A percentile compares a stretch with the other conserved stretches of the same genome.
Conservation (phyloP, 2,888 invertebrate genomes). For the Meteorus colon region DNA sequence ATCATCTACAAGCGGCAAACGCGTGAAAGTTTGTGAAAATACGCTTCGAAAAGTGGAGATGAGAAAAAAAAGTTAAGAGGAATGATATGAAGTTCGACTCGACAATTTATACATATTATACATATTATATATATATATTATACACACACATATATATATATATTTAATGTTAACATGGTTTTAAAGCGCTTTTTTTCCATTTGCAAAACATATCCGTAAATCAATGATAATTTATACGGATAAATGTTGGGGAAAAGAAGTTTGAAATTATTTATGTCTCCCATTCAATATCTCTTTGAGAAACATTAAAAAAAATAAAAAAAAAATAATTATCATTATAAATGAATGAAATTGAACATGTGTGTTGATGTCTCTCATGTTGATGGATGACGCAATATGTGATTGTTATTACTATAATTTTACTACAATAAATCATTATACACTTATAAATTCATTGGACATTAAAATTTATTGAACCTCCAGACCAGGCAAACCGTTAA, state of each 20-base stretch:
- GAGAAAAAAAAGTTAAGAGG: background rate
- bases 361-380: constrained; percentile 69
- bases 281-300: constrained; percentile 60
- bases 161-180: constrained; percentile 73
- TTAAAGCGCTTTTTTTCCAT: constrained; percentile 64
- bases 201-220: constrained; percentile 21
- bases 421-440: constrained; percentile 67
- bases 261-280: constrained; percentile 72
- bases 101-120: constrained; percentile 72
- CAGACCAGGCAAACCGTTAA: too few relatives aligned
- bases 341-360: constrained; percentile 51
- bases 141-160: constrained; percentile 64
- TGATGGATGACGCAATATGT: constrained; percentile 73
- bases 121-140: constrained; percentile 59
- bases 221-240: constrained; percentile 30
- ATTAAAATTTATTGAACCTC: background rate
- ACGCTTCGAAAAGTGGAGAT: background rate
- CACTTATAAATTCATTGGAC: background rate
- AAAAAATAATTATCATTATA: constrained; percentile 21
- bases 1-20: background rate
- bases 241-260: constrained; percentile 44
- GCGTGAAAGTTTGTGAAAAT: background rate
- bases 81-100: constrained; percentile 58
- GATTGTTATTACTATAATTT: constrained; percentile 74
- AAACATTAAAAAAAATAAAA: constrained; percentile 51